Percentiles rank a stretch among this genome's conserved stretches.
phyloP scores from a whole-genome alignment of 2,888 invertebrate genomes.

The Troides aeacus region DNA sequence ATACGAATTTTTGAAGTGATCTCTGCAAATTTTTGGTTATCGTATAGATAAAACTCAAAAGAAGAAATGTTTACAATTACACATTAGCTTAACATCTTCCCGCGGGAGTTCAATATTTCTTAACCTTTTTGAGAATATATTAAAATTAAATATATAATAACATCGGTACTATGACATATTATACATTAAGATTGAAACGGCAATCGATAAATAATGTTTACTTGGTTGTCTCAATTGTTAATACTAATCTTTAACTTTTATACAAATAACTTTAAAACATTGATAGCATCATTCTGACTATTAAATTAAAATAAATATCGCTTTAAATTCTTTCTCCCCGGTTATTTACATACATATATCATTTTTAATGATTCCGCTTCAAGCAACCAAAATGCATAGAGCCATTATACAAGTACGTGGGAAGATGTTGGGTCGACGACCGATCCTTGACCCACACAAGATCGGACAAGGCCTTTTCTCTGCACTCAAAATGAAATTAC shows the following conservation, averaged over 20 bases:
- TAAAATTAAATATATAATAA: too few species aligned
- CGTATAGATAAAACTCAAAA: too few species aligned
- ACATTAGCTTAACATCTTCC: too few species aligned
- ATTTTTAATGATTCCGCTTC: slow-evolving; percentile 2
- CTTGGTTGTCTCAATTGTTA: too few species aligned
- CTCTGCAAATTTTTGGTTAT: too few species aligned
- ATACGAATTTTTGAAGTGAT: too few species aligned
- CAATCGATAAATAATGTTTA: too few species aligned
- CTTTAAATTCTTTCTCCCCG: not conserved
- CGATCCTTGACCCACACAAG: slow-evolving; percentile 66
- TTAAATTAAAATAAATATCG: not conserved
- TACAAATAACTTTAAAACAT: not conserved
- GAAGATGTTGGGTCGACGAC: slow-evolving; percentile 54
- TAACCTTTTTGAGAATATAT: too few species aligned
- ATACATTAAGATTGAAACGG: too few species aligned
- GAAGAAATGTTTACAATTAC: too few species aligned
- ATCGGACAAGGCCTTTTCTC: slow-evolving; percentile 35
- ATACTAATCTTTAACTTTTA: not conserved
- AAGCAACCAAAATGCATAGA: slow-evolving; percentile 5
- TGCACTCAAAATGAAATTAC: slow-evolving; percentile 30
- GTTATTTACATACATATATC: slow-evolving; percentile 3
- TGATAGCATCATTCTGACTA: not conserved
- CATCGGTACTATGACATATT: too few species aligned
- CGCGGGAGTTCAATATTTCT: too few species aligned
- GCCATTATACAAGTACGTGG: slow-evolving; percentile 32